Evolutionary conservation across 92 coral and sea anemone species (phyloP), one percentile per base, ranked within the genome.

Genomic region (Phenganax subtilis): DNA sequence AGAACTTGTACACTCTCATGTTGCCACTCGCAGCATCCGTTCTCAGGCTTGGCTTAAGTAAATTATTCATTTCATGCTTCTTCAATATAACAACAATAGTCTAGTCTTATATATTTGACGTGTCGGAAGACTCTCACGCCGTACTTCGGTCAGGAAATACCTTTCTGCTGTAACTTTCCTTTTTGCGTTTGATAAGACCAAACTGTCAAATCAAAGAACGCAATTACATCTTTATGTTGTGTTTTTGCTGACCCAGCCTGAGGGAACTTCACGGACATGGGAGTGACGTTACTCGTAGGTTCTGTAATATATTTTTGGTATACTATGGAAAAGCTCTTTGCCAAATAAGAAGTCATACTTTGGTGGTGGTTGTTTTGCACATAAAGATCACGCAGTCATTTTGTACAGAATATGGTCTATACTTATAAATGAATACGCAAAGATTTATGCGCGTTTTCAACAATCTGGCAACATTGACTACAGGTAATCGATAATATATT

Each of bases 101-200:
- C 20, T 66, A 37, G 47, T 66, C 72, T 27, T 51, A 15, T 29
- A 66, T 51, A 27, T 66, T 53, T 76, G 81, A 76, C 81, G 81
- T 76, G 67, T 57, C 68, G 81, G 68, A 76, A 25, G 25, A 12
- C 67, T 56, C 17, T 76, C 81, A 56, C 64, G 51, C 51, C 67
- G 25, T 37, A 37, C 47, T 37, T 74, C 37, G 61, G 30, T 53
- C 79, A 74, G 81, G 81, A 76, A 76, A 76, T 76, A 44, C 81
- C 81, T 52, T 20, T 16, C 59, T 30, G 25, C 51, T 56, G 79
- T 66, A 5, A 66, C 68, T 76, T 72, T 76, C 64, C 81, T 62
- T 76, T 28, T 57, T 10, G 58, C 53, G 10, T 76, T 66, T 28
- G 68, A 57, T 76, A 76, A 76, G 68, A n/a, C 68, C 47, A 30